Evolutionary conservation across 2,797 vertebrate genomes (phyloP), one percentile per base, ranked within the genome.

Genomic region (Chaetophractus vellerosus): DNA sequence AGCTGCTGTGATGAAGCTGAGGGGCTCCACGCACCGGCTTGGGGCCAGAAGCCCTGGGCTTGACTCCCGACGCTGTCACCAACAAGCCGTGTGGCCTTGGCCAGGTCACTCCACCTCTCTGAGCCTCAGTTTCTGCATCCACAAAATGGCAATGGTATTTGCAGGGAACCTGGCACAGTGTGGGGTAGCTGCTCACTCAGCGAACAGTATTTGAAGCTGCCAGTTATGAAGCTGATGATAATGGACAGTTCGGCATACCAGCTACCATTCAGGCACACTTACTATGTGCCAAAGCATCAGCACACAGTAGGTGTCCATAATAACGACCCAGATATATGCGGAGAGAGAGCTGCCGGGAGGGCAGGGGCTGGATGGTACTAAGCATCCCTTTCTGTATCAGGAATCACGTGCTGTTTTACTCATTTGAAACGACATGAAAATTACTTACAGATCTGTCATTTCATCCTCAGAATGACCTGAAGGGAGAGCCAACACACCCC

Each of bases 231-330:
- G n/a, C 28, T 52, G 63, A 11, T 19, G 33, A 18, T 4, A 33
- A 59, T 21, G 48, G 15, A 41, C 23, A 9, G 71, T 9, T 7
- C 5, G 9, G 23, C 23, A 12, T 28, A 10, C 6, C n/a, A 59
- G 38, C 50, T 28, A 1, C 21, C 12, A 8, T 21, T 71, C 64
- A 16, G 4, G 48, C 87, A 69, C 38, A 36, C 16, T 55, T 2
- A 8, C 23, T 28, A 0, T 5, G 50, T 23, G 55, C 26, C 81
- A 23, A 64, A 57, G 31, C 15, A 0, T 0, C 3, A 21, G 69
- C 26, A 3, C 24, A 36, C 38, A 21, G 9, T 5, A 31, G 55
- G 14, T 10, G 1, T 55, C 16, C 21, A 6, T 0, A 0, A 14
- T 1, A 5, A 33, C 14, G 9, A 18, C 21, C 0, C 31, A 19